These are phyloP conservation scores for Melanostoma scalare DNA, from an alignment of 2,888 invertebrate species.

Conservation along the genomic window DNA sequence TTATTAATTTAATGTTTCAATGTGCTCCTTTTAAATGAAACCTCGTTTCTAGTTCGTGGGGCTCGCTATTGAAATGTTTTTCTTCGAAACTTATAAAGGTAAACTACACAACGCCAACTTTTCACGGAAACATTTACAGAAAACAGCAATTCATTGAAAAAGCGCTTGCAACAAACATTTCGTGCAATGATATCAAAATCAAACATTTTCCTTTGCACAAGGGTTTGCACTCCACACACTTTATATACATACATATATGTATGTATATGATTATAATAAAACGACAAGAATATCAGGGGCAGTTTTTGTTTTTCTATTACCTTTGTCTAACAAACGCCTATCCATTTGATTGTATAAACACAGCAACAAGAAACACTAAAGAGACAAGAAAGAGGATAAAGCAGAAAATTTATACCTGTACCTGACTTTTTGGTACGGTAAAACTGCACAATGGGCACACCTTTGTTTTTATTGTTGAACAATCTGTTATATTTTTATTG, in stretches of 20 bases:
- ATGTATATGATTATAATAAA: constrained; percentile 33
- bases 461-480: constrained; percentile 55
- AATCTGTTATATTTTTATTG: constrained; percentile 3
- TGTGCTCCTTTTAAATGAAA: too few species aligned
- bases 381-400: constrained; percentile 27
- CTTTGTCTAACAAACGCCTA: constrained; percentile 21
- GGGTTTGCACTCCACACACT: neutral
- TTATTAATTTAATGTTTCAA: too few species aligned
- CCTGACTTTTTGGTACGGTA: constrained; percentile 45
- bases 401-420: constrained; percentile 64
- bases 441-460: constrained; percentile 48
- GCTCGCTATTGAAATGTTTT: too few species aligned
- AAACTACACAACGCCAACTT: constrained; percentile 2
- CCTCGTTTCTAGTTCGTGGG: too few species aligned
- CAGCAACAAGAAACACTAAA: constrained; percentile 48
- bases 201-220: constrained; percentile 34
- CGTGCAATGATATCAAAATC: constrained; percentile 37
- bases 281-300: constrained; percentile 27
- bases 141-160: constrained; percentile 3
- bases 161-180: constrained; percentile 43
- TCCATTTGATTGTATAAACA: constrained; percentile 24
- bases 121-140: constrained; percentile 14
- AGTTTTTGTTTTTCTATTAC: constrained; percentile 41
- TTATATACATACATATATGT: neutral
- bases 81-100: too few species aligned